Conservation (phyloP, 2,797 vertebrate species). For the Chaetodon trifasciatus region DNA sequence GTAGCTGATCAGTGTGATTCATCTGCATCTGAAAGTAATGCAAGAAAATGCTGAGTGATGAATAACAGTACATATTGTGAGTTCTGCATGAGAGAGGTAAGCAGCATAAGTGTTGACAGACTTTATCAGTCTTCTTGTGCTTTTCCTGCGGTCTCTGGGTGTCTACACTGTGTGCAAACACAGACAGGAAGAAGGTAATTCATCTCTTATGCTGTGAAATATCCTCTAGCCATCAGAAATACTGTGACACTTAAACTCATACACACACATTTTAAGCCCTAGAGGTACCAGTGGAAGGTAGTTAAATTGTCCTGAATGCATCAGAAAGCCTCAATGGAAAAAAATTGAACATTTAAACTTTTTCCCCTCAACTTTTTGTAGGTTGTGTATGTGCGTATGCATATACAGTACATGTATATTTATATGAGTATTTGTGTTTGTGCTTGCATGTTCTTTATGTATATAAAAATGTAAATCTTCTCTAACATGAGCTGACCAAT, state of each 20-base stretch:
- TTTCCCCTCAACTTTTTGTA: background rate
- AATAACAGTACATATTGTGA: conserved; percentile 8
- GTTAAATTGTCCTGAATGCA: conserved; percentile 28
- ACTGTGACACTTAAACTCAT: conserved; percentile 45
- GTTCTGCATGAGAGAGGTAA: background rate
- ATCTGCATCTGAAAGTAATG: background rate
- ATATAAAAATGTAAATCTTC: conserved; percentile 13
- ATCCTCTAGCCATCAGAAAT: conserved; percentile 52
- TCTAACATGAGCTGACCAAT: conserved; percentile 35
- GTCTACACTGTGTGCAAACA: conserved; percentile 43
- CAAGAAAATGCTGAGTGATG: background rate
- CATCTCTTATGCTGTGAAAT: conserved; percentile 47
- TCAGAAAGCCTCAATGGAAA: conserved; percentile 2
- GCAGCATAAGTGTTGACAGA: conserved; percentile 17
- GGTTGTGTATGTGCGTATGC: background rate
- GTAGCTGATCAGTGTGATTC: background rate
- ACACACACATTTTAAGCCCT: conserved; percentile 3
- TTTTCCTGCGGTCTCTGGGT: conserved; percentile 25
- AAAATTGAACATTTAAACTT: background rate
- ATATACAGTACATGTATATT: background rate
- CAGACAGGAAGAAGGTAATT: conserved; percentile 46
- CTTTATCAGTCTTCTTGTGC: conserved; percentile 11
- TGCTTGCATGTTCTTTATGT: background rate
- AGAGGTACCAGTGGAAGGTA: conserved; percentile 13
- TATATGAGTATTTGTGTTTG: background rate